A percentile compares a stretch with the other conserved stretches of the same genome.
These are phyloP conservation scores for Gadopsis marmoratus DNA, from an alignment of 2,797 vertebrate species.

Conservation along the genomic window DNA sequence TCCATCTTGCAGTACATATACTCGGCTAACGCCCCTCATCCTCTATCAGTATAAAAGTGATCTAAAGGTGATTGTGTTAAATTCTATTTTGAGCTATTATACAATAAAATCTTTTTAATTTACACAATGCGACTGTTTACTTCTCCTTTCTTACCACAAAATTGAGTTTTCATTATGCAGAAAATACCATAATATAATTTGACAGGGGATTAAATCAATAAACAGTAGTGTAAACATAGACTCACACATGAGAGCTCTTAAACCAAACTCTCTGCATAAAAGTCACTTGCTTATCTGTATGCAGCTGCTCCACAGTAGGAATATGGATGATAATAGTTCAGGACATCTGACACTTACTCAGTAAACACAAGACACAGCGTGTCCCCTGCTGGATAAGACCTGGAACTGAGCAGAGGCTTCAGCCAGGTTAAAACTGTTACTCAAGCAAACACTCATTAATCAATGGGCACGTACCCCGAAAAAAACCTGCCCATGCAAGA, in stretches of 20 bases:
- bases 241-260: not conserved
- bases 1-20: constrained; percentile 70
- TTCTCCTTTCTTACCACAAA: constrained; percentile 7
- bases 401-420: constrained; percentile 44
- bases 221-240: not conserved
- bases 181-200: not conserved
- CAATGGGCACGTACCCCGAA: no score
- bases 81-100: constrained; percentile 89
- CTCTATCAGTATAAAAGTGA: constrained; percentile 74
- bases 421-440: constrained; percentile 4
- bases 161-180: not conserved
- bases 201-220: not conserved
- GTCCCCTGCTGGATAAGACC: constrained; percentile 66
- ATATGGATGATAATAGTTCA: constrained; percentile 25
- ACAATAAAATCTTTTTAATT: constrained; percentile 89
- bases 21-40: constrained; percentile 68
- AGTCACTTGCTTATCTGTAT: constrained; percentile 18
- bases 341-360: constrained; percentile 15
- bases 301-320: constrained; percentile 3
- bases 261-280: not conserved
- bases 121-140: constrained; percentile 42
- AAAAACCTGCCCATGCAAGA: no score
- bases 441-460: no score
- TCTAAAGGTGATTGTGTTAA: constrained; percentile 84
- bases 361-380: constrained; percentile 50